Percentiles rank a stretch among this genome's conserved stretches.
These are phyloP conservation scores for Platanista minor DNA, from an alignment of 2,113 vertebrate genomes.

Conservation along the genomic window DNA sequence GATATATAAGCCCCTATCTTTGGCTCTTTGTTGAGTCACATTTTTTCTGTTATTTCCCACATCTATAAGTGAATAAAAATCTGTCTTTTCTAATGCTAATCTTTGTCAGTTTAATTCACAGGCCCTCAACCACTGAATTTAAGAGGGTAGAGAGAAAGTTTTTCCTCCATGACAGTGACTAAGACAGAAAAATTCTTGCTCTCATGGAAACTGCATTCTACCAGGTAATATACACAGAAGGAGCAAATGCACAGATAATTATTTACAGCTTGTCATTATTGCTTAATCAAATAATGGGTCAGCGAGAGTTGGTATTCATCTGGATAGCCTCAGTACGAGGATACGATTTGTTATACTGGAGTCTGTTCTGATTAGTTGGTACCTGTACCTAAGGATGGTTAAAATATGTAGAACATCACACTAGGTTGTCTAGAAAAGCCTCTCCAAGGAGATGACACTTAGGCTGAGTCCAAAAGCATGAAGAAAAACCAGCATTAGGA, in stretches of 20 bases:
- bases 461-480: background rate
- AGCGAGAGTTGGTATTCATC: background rate
- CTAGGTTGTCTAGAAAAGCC: background rate
- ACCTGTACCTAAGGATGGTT: background rate
- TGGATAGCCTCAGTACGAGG: background rate
- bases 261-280: background rate
- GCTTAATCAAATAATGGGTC: background rate
- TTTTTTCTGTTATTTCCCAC: background rate
- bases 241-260: background rate
- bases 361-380: background rate
- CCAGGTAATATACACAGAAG: background rate
- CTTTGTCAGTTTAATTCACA: slow-evolving; percentile 22
- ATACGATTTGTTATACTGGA: background rate
- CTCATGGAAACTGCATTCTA: background rate
- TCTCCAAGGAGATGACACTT: background rate
- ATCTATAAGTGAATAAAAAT: background rate
- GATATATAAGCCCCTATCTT: background rate
- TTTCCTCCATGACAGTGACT: background rate
- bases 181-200: background rate
- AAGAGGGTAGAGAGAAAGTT: background rate
- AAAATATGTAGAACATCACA: background rate
- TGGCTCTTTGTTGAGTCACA: background rate
- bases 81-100: background rate
- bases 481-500: background rate
- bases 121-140: background rate